These are phyloP conservation scores for Limnephilus auricula DNA, from an alignment of 2,888 invertebrate species.

Conservation along the genomic window DNA sequence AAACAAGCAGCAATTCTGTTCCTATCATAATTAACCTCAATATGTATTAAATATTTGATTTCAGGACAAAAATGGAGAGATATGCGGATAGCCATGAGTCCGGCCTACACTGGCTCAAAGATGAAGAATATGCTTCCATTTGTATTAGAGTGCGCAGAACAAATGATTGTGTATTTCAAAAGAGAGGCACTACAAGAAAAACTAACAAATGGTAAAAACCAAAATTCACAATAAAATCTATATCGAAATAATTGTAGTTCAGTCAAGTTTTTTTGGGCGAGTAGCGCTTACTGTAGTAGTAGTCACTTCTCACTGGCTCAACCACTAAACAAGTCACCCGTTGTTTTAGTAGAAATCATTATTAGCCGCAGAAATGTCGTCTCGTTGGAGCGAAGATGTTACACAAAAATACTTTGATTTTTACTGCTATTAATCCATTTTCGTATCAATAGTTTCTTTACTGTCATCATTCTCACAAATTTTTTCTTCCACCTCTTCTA, in stretches of 20 bases:
- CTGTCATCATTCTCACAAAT: too few species aligned
- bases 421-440: too few species aligned
- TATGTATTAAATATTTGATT: constrained; percentile 27
- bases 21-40: neutral
- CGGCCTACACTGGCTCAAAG: constrained; percentile 69
- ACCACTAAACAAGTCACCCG: too few species aligned
- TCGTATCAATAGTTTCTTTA: too few species aligned
- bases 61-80: constrained; percentile 68
- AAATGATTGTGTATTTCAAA: constrained; percentile 67
- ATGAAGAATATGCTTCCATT: constrained; percentile 69
- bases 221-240: neutral
- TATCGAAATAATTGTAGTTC: neutral
- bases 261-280: neutral
- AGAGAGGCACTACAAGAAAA: constrained; percentile 62
- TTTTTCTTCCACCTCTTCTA: too few species aligned
- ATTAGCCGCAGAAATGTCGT: too few species aligned
- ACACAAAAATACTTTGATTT: too few species aligned
- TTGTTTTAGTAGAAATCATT: too few species aligned
- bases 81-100: constrained; percentile 69
- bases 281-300: too few species aligned
- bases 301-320: too few species aligned
- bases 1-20: neutral
- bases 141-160: constrained; percentile 67
- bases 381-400: too few species aligned
- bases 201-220: neutral